Conservation (phyloP, 2,113 vertebrate genomes). For the Plecturocebus donacophilus region DNA sequence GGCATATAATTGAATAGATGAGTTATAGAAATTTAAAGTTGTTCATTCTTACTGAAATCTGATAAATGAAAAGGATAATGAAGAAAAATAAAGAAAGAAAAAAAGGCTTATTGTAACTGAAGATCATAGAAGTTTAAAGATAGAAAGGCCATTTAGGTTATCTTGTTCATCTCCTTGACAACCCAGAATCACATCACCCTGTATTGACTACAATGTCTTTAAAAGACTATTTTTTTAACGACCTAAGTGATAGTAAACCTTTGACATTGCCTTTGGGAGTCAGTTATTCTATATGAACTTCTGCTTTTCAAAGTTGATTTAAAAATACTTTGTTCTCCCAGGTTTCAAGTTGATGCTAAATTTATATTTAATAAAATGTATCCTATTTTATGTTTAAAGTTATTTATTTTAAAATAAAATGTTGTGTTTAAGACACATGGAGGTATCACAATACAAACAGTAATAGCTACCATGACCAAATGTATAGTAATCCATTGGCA, state of each 20-base stretch:
- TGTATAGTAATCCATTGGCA: background rate
- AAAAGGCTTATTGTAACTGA: background rate
- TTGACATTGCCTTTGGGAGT: conserved; percentile 20
- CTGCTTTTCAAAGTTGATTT: conserved; percentile 26
- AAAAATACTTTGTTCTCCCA: background rate
- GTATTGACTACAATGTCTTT: background rate
- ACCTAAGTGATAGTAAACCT: background rate
- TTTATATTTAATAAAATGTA: background rate
- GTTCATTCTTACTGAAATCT: conserved; percentile 5
- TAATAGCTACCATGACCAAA: background rate
- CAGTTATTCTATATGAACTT: background rate
- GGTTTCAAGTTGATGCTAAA: background rate
- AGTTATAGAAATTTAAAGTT: background rate
- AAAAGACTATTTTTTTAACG: conserved; percentile 39
- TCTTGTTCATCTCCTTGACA: conserved; percentile 37
- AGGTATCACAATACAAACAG: background rate
- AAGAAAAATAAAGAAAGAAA: background rate
- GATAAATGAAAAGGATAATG: background rate
- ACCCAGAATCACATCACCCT: background rate
- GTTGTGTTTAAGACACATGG: background rate
- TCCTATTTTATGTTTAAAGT: background rate
- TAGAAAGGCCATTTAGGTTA: background rate
- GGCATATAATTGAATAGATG: background rate
- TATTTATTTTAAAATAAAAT: conserved; percentile 1
- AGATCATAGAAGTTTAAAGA: background rate